Conservation (phyloP, 2,888 invertebrate genomes). For the Mechanitis messenoides region DNA sequence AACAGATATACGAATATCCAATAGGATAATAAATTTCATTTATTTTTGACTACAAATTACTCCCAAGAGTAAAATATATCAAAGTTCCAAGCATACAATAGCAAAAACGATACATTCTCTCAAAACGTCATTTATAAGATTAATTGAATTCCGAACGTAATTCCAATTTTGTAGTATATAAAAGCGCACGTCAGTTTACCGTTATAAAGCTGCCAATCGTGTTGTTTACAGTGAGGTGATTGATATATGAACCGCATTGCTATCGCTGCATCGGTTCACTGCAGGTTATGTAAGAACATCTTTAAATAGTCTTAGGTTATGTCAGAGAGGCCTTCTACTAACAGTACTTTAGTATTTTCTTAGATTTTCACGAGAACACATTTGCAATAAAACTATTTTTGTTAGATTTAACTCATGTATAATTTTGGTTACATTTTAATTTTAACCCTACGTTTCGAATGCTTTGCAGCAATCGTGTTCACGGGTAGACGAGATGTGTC, state of each 20-base stretch:
- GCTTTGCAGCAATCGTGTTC: no score
- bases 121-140: conserved; percentile 5
- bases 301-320: background rate
- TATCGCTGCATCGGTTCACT: conserved; percentile 20
- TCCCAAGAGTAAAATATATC: background rate
- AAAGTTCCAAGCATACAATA: background rate
- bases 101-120: background rate
- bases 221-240: conserved; percentile 22
- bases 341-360: no score
- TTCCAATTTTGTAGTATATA: conserved; percentile 5
- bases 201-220: conserved; percentile 21
- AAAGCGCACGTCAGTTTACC: conserved; percentile 17
- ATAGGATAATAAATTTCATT: background rate
- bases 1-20: no score
- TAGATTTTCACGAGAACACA: no score
- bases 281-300: conserved; percentile 10
- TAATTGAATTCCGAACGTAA: conserved; percentile 1
- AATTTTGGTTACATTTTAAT: no score
- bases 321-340: no score
- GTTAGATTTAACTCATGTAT: no score
- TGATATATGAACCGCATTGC: conserved; percentile 25
- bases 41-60: background rate
- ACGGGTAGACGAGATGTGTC: no score
- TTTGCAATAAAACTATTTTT: no score
- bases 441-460: no score